phyloP scores from a whole-genome alignment of 2,113 vertebrate genomes.

The Trichomycterus rosablanca region DNA sequence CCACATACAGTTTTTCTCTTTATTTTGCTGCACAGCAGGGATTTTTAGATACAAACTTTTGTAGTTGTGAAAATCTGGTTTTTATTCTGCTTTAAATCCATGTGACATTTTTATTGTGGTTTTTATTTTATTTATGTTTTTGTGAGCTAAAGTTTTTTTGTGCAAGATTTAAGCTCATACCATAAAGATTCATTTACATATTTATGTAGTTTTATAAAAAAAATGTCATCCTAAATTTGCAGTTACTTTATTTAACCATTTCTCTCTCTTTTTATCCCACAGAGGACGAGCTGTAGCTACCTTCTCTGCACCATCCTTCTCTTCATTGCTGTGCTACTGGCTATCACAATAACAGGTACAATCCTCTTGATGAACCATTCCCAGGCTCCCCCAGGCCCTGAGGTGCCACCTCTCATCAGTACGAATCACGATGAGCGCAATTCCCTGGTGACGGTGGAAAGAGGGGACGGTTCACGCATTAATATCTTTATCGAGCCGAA shows the following conservation, averaged over 20 bases:
- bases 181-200: too few species aligned
- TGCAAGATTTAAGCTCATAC: too few species aligned
- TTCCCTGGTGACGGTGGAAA: slow-evolving; percentile 84
- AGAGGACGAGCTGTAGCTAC: slow-evolving; percentile 89
- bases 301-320: slow-evolving; percentile 85
- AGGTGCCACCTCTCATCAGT: slow-evolving; percentile 75
- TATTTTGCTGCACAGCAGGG: slow-evolving; percentile 20
- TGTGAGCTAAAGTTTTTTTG: too few species aligned
- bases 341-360: slow-evolving; percentile 66
- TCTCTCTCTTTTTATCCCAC: slow-evolving; percentile 53
- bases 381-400: slow-evolving; percentile 61
- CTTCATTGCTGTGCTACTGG: slow-evolving; percentile 74
- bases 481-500: slow-evolving; percentile 91
- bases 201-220: background rate
- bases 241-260: slow-evolving; percentile 1
- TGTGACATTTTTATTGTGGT: background rate
- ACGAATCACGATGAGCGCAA: slow-evolving; percentile 79
- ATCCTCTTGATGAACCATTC: slow-evolving; percentile 88
- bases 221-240: background rate
- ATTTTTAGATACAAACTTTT: slow-evolving; percentile 9
- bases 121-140: too few species aligned
- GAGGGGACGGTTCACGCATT: slow-evolving; percentile 78
- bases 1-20: slow-evolving; percentile 8
- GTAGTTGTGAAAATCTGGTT: background rate
- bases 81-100: background rate